Percentiles rank a stretch among this genome's conserved stretches.
Conservation (phyloP, 2,113 vertebrate species). For the Silurus asotus region DNA sequence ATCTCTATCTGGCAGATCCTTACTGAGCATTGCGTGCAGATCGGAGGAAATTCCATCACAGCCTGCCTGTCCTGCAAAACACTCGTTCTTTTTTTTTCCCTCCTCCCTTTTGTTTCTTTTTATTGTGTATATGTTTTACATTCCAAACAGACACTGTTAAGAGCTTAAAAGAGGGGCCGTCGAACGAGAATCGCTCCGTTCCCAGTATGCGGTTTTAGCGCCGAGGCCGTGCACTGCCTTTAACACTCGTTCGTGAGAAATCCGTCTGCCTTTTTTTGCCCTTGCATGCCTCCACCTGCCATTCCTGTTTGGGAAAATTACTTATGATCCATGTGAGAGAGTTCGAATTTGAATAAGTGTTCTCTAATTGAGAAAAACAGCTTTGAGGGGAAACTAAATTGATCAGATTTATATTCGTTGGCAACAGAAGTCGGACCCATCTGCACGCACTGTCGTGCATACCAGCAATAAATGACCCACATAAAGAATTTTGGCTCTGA, state of each 20-base stretch:
- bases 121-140: constrained; percentile 33
- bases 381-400: constrained; percentile 33
- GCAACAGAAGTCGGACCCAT: constrained; percentile 21
- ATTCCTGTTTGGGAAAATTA: constrained; percentile 14
- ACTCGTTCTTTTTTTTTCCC: constrained; percentile 37
- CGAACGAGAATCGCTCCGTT: not conserved
- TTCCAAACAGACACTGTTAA: not conserved
- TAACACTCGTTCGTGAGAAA: constrained; percentile 16
- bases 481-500: constrained; percentile 34
- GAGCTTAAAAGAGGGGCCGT: not conserved
- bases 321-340: not conserved
- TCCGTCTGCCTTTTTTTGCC: not conserved
- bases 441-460: constrained; percentile 39
- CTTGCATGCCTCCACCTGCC: constrained; percentile 8
- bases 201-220: constrained; percentile 25
- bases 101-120: constrained; percentile 27
- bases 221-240: not conserved
- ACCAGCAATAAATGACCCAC: constrained; percentile 46
- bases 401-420: constrained; percentile 28
- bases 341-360: constrained; percentile 23
- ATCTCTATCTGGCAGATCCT: constrained; percentile 36
- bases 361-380: constrained; percentile 25
- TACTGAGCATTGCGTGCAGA: constrained; percentile 42
- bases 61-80: constrained; percentile 38
- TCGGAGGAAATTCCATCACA: constrained; percentile 37